Base-by-base conservation (phyloP, 2,888 invertebrate species). In the Pseudoips prasinana region DNA sequence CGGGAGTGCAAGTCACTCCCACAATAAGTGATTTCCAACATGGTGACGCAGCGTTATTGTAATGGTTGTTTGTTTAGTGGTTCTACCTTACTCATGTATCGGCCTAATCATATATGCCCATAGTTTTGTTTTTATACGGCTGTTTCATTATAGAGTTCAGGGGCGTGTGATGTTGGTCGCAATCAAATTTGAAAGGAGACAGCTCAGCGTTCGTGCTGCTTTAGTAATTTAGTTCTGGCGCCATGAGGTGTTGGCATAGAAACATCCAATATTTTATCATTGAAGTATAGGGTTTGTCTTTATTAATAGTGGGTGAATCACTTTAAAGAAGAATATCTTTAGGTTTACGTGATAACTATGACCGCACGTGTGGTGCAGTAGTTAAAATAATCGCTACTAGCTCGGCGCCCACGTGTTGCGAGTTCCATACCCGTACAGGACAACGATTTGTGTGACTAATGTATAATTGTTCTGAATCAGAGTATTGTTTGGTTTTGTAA, bases 11-110 rank as follows among this genome's bases (percentile, higher is more conserved):
- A 88, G 87, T 88, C 87, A 88, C 71, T 76, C 73, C 66, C 65
- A 79, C 85, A 84, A 86, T 87, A 88, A 87, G 86, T 87, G 87
- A 88, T 87, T 88, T 87, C 83, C 64, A 84, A 84, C 83, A 80
- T 73, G 71, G 64, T 88, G 87, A 88, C 82, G 66, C 63, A 66
- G 85, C 86, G 58, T 58, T 86, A 85, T 86, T 86, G 72, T 83
- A 84, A 87, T 86, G 69, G 80, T 75, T 87, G 87, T 88, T 88
- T 88, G 87, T 87, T 88, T 88, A 86, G 85, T 77, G 81, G 83
- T 73, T 86, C 86, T 86, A 85, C 87, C 87, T 87, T 83, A 84
- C 86, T 76, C 86, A 78, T 88, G 87, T 88, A 88, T 87, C 85
- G 74, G 72, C 72, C 86, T 87, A 87, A 87, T 88, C 87, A 85